Evolutionary conservation across 2,888 invertebrate species (phyloP).

Genomic region (Therioaphis trifolii): DNA sequence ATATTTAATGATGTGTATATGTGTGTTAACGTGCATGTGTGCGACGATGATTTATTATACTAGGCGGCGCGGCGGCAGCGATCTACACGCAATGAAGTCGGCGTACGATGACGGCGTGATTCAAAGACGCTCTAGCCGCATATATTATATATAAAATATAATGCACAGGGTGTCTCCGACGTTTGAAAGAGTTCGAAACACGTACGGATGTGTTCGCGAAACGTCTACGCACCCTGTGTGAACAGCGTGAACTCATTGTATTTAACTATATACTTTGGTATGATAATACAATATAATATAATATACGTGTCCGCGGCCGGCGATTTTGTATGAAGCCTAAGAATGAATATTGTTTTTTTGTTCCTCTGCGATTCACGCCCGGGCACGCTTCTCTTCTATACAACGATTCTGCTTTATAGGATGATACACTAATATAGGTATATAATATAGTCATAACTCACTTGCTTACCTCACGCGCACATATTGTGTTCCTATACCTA

Average conservation of each 20-base stretch:
- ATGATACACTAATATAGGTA: too few species aligned
- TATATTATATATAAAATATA: neutral
- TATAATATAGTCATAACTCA: too few species aligned
- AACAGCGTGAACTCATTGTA: neutral
- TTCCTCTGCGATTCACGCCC: conserved; percentile 20
- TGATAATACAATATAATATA: too few species aligned
- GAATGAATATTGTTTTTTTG: neutral
- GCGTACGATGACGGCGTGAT: neutral
- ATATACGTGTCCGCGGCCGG: too few species aligned
- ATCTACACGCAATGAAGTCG: neutral
- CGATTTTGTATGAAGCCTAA: too few species aligned
- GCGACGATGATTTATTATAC: conserved; percentile 39
- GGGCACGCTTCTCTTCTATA: neutral
- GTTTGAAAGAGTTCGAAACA: neutral
- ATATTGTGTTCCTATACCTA: neutral
- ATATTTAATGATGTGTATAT: conserved; percentile 19
- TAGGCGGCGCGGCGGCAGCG: neutral
- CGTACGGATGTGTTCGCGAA: neutral
- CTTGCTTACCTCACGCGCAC: too few species aligned
- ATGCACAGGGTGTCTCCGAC: too few species aligned
- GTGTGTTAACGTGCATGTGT: too few species aligned
- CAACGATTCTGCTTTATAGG: neutral
- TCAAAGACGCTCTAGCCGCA: neutral
- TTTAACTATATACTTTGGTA: too few species aligned
- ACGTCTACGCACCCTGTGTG: neutral